Evolutionary conservation across 2,888 invertebrate genomes (phyloP).

Genomic region (Rhorus exstirpatorius): DNA sequence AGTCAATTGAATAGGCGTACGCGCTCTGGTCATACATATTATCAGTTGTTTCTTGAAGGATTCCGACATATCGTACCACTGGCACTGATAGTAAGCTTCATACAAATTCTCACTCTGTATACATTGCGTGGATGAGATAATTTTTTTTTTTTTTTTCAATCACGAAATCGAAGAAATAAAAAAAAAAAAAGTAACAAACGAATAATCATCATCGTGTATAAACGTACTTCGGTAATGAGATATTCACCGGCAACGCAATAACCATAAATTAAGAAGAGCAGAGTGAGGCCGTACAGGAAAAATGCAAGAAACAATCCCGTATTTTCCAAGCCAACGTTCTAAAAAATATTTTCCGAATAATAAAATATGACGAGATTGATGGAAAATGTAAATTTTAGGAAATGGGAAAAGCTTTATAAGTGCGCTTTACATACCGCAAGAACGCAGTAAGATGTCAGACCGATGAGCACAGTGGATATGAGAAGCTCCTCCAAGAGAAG

Average conservation of each 20-base stretch:
- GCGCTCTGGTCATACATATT: slow-evolving; percentile 63
- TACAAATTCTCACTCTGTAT: slow-evolving; percentile 34
- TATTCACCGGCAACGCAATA: slow-evolving; percentile 68
- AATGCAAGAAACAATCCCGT: slow-evolving; percentile 47
- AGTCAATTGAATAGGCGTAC: slow-evolving; percentile 57
- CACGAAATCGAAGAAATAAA: not conserved
- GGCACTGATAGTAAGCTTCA: slow-evolving; percentile 40
- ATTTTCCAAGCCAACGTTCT: slow-evolving; percentile 52
- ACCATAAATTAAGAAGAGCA: slow-evolving; percentile 61
- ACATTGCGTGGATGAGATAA: too few relatives aligned
- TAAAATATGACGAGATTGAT: too few relatives aligned
- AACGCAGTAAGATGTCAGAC: slow-evolving; percentile 54
- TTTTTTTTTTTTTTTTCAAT: not conserved
- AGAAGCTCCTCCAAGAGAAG: slow-evolving; percentile 61
- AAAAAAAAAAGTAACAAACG: too few relatives aligned
- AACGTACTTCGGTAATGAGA: slow-evolving; percentile 61
- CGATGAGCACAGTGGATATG: slow-evolving; percentile 52
- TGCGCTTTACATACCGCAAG: slow-evolving; percentile 47
- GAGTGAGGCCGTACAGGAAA: slow-evolving; percentile 45
- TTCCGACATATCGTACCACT: slow-evolving; percentile 19
- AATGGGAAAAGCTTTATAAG: too few relatives aligned
- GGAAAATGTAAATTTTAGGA: too few relatives aligned
- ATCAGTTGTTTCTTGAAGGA: slow-evolving; percentile 58
- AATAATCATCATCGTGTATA: not conserved
- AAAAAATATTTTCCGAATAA: not conserved